phyloP scores from a whole-genome alignment of 2,797 vertebrate genomes.

The Neostethus bicornis region DNA sequence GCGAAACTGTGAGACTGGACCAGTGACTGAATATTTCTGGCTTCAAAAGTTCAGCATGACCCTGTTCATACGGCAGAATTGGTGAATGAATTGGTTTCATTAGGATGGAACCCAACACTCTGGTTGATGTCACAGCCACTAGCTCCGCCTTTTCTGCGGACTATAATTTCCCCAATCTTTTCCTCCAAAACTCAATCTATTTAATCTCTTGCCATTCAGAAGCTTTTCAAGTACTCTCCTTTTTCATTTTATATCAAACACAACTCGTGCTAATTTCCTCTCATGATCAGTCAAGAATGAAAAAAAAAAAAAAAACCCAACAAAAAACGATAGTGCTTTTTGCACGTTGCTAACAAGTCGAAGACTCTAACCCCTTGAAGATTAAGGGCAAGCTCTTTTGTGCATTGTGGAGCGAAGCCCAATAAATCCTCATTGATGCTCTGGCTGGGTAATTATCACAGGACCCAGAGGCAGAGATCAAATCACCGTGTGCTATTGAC shows the following conservation, averaged over 20 bases:
- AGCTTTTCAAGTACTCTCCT: slow-evolving; percentile 9
- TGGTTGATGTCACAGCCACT: no score
- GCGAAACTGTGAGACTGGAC: no score
- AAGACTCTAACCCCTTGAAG: slow-evolving; percentile 69
- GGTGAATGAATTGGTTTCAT: no score
- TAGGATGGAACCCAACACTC: no score
- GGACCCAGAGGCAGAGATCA: slow-evolving; percentile 73
- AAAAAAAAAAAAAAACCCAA: no score
- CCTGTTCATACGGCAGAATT: no score
- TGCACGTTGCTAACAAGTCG: slow-evolving; percentile 63
- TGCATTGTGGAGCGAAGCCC: slow-evolving; percentile 64
- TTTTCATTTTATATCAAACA: slow-evolving; percentile 13
- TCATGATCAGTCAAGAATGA: slow-evolving; percentile 67
- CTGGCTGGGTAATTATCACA: slow-evolving; percentile 75
- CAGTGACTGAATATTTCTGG: no score
- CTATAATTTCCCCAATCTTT: slow-evolving; percentile 17
- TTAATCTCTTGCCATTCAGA: slow-evolving; percentile 26
- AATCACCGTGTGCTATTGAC: slow-evolving; percentile 73
- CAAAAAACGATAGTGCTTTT: slow-evolving; percentile 52
- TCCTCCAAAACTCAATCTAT: slow-evolving; percentile 1
- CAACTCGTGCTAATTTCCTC: slow-evolving; percentile 56
- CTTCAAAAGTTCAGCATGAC: no score
- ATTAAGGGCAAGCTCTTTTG: slow-evolving; percentile 72
- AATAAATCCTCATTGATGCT: slow-evolving; percentile 77
- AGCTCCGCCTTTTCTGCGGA: no score